Evolutionary conservation across 2,113 vertebrate species (phyloP).

Genomic region (Dipodomys spectabilis): DNA sequence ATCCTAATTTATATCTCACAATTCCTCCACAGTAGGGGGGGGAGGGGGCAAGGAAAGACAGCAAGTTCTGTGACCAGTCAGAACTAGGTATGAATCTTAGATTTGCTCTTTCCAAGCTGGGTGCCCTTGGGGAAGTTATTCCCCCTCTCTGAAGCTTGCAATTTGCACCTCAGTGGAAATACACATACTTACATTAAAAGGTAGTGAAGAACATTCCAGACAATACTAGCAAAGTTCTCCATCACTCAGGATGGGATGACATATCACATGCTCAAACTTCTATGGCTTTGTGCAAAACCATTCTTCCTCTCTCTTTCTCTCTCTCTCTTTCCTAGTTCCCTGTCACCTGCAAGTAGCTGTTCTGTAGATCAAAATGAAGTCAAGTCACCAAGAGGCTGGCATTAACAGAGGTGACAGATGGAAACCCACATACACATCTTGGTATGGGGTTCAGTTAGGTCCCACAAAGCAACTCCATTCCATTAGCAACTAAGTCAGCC

Average conservation of each 20-base stretch:
- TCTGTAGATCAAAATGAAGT: not conserved
- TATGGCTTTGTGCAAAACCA: not conserved
- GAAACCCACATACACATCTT: not conserved
- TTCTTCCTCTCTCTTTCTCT: not conserved
- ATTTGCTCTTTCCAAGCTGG: not conserved
- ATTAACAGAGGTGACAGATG: not conserved
- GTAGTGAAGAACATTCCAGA: not conserved
- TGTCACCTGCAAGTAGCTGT: not conserved
- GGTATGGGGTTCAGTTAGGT: not conserved
- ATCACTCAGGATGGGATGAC: not conserved
- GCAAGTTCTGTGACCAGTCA: not conserved
- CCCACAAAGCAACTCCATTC: not conserved
- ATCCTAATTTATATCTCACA: not conserved
- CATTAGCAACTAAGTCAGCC: not conserved
- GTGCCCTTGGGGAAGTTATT: not conserved
- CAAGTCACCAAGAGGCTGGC: conserved; percentile 1
- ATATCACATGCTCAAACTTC: not conserved
- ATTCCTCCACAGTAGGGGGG: not conserved
- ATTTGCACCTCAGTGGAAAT: not conserved
- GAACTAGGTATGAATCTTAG: not conserved
- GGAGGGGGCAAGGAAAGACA: not conserved
- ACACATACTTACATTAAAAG: not conserved
- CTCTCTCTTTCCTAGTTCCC: not conserved
- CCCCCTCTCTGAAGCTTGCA: not conserved
- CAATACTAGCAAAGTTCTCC: not conserved